These are phyloP conservation scores for Platerodrilus igneus DNA, from an alignment of 2,888 invertebrate species.

Conservation along the genomic window DNA sequence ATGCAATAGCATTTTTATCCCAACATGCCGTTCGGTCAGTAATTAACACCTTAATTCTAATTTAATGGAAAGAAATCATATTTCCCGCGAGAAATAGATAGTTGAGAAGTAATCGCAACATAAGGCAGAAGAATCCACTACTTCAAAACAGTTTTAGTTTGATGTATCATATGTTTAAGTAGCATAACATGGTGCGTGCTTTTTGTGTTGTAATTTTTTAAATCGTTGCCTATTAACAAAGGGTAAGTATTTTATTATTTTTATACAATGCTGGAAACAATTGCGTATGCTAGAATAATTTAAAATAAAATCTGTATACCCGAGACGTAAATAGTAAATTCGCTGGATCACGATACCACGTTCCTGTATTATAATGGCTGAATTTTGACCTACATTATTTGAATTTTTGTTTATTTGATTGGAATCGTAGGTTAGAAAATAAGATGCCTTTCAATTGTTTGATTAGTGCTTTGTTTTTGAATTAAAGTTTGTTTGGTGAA, in stretches of 20 bases:
- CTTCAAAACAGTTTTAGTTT: slow-evolving; percentile 31
- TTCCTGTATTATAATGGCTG: slow-evolving; percentile 48
- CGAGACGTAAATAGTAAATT: slow-evolving; percentile 32
- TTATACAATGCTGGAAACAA: slow-evolving; percentile 11
- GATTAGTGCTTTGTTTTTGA: background rate
- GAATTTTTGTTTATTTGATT: slow-evolving; percentile 29
- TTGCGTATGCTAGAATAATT: slow-evolving; percentile 13
- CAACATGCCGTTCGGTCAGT: too few species aligned
- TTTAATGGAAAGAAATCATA: too few species aligned
- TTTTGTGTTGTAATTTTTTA: slow-evolving; percentile 36
- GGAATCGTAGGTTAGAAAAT: too few species aligned
- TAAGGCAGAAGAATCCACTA: slow-evolving; percentile 29
- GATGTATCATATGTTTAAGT: slow-evolving; percentile 48
- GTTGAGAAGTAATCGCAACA: too few species aligned
- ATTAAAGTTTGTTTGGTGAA: background rate
- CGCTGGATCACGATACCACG: slow-evolving; percentile 43
- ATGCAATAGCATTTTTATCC: too few species aligned
- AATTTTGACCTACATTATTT: slow-evolving; percentile 49
- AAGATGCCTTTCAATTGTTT: too few species aligned
- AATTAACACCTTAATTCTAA: too few species aligned
- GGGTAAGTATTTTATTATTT: slow-evolving; percentile 26
- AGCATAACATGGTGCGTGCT: slow-evolving; percentile 47
- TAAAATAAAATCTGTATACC: slow-evolving; percentile 12
- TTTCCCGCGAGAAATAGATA: too few species aligned
- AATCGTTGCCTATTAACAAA: slow-evolving; percentile 40